Base-by-base conservation (phyloP, 2,797 vertebrate species). In the Cyclura pinguis region DNA sequence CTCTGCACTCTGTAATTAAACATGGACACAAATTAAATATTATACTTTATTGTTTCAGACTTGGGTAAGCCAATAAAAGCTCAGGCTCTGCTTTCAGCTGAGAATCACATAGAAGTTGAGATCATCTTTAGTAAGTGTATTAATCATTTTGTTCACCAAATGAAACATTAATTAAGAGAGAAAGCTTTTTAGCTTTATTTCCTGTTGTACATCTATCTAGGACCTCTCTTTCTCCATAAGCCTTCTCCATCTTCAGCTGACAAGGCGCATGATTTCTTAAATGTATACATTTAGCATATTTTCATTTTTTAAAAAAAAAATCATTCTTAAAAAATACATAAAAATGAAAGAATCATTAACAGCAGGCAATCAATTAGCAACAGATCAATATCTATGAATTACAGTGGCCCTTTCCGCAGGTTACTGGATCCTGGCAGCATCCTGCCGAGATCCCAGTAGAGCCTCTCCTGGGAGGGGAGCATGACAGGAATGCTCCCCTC, bases 1-100 rank as follows among this genome's bases (percentile, higher is more conserved):
- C 88, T 78, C 80, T 47, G 78, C 13, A 82, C 80, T 89, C 73
- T 73, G 80, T 88, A 91, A 91, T 91, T 91, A 91, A 88, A 88
- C 91, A 89, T 77, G 83, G 73, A 20, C 80, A 84, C 38, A 86
- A 83, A 67, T 92, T 87, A 92, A 92, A 83, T 89, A 83, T 89
- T 89, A 84, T 87, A 78, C 80, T 84, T 69, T 67, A 86, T 59
- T 89, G 50, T 91, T 88, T 91, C 81, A 91, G 62, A 91, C n/a
- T 88, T 84, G 74, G 64, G 59, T 50, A 91, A 91, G 87, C 50
- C 62, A 77, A 87, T 91, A 91, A 91, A 87, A 88, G 32, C 73
- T 59, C 35, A 69, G 50, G 80, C 59, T 80, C 35, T 84, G 8
- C 35, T 77, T 84, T 78, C 38, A 81, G 57, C 38, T 84, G 59